Evolutionary conservation across 1,140 invertebrate species (phyloP), one percentile per base, ranked within the genome.

Genomic region (Pseudachorutes palmiensis): DNA sequence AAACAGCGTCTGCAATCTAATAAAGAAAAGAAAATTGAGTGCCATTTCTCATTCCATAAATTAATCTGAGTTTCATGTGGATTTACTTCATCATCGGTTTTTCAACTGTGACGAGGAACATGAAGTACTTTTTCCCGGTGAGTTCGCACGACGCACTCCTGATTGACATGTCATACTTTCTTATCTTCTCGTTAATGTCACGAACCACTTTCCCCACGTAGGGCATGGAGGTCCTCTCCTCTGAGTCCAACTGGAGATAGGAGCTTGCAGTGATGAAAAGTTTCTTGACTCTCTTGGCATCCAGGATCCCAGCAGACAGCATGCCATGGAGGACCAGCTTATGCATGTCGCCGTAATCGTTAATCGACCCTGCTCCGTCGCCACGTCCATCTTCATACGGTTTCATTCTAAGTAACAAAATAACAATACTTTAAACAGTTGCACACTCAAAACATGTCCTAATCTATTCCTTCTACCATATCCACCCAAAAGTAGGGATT

Each of bases 281-380:
- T 31, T 33, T 65, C 32, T 70, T 73, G 2, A 73, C 72, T 29
- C 72, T 67, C 59, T 64, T 65, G 1, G 58, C 64, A 51, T 73
- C 65, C 2, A 73, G 59, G 29, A 60, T 49, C 1, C 72, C 72
- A 24, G 64, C 61, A 12, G 67, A 49, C 69, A 73, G 66, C 19
- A 73, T 63, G 26, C 72, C 69, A 63, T 73, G 72, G 36, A 73
- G 67, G 24, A 73, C 65, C n/a, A 73, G 59, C 29, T 31, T 59
- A 51, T 73, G 72, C 67, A 73, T 68, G 51, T 70, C 64, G 2
- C 72, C 72, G 48, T 73, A 73, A 1, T 62, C 62, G 1, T 66
- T 62, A 30, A 57, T 45, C 16, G 41, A 26, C 14, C 3, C 61
- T 12, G 12, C 29, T 59, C 29, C 29, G 29, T n/a, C n/a, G n/a